These are phyloP conservation scores for Grus americana DNA, from an alignment of 2,113 vertebrate genomes.

Conservation along the genomic window DNA sequence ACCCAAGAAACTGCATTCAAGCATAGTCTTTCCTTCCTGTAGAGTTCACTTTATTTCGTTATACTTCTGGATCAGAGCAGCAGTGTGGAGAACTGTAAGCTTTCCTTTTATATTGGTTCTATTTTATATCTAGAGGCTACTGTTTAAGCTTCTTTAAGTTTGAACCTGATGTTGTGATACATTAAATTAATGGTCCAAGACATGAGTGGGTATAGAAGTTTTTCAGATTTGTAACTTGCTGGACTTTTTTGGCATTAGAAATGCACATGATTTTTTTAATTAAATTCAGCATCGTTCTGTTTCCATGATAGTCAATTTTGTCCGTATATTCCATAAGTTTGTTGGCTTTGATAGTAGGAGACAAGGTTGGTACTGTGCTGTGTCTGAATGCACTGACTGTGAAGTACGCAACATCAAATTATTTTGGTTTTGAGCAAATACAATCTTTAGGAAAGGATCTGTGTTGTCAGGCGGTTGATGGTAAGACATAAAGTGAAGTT, in stretches of 20 bases:
- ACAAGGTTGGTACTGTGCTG: background rate
- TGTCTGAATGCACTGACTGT: background rate
- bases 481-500: background rate
- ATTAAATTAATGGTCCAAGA: background rate
- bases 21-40: accelerated
- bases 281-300: background rate
- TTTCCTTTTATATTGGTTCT: background rate
- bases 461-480: background rate
- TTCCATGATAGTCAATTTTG: background rate
- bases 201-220: background rate
- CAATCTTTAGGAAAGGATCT: background rate
- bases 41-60: background rate
- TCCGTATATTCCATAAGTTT: background rate
- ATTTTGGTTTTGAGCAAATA: background rate
- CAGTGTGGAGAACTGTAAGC: background rate
- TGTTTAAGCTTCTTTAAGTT: background rate
- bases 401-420: background rate
- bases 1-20: accelerated
- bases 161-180: background rate
- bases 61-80: background rate
- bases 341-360: background rate
- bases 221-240: background rate
- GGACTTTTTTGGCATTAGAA: background rate
- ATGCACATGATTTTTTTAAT: background rate
- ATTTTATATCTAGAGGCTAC: background rate